Conservation (phyloP, 1,140 invertebrate species). For the Coboldia fuscipes region DNA sequence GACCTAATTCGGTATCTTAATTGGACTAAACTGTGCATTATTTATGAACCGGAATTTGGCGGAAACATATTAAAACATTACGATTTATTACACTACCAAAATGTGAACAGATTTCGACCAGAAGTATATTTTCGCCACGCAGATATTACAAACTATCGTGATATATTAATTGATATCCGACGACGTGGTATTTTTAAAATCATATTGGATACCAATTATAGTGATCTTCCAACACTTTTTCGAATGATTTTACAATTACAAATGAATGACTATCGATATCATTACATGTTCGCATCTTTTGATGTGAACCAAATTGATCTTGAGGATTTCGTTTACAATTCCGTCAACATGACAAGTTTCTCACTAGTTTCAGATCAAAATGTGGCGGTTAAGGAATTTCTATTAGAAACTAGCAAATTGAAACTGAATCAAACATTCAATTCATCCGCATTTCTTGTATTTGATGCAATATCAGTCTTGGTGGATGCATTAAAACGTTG, state of each 20-base stretch:
- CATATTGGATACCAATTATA: constrained; percentile 56
- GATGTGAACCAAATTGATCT: constrained; percentile 72
- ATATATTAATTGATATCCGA: constrained; percentile 55
- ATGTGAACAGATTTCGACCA: too few species aligned
- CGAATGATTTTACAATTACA: constrained; percentile 59
- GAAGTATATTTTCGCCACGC: constrained; percentile 72
- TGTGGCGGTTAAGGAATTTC: too few species aligned
- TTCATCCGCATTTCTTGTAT: too few species aligned
- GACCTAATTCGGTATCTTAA: constrained; percentile 76
- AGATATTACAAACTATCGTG: constrained; percentile 47
- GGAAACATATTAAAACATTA: constrained; percentile 1
- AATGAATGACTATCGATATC: constrained; percentile 78
- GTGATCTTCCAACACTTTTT: background rate
- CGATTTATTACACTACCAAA: too few species aligned
- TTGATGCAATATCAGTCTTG: too few species aligned
- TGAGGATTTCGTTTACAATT: constrained; percentile 79
- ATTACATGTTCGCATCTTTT: constrained; percentile 80
- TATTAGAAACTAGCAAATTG: too few species aligned
- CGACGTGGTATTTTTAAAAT: constrained; percentile 66
- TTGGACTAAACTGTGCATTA: constrained; percentile 82
- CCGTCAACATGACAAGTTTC: constrained; percentile 77
- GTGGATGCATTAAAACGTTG: too few species aligned
- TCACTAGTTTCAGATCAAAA: constrained; percentile 32
- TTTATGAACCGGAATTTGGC: constrained; percentile 53
- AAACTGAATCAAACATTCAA: too few species aligned